Evolutionary conservation across 2,797 vertebrate genomes (phyloP), one percentile per base, ranked within the genome.

Genomic region (Sphenodon punctatus): DNA sequence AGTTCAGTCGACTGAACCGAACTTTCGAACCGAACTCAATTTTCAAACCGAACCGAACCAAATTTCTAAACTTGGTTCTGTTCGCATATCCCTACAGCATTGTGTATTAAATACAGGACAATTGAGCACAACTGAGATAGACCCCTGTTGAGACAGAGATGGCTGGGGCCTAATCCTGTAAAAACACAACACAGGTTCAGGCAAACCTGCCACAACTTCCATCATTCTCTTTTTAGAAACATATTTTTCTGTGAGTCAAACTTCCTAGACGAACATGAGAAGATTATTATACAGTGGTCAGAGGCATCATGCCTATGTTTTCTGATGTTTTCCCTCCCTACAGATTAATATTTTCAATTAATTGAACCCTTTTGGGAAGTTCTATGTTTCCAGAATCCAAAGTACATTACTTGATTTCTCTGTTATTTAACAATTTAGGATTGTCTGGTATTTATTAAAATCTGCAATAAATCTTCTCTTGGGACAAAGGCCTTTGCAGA

Each of bases 361-460:
- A 58, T 32, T 63, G 25, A 87, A 49, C 11, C 75, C 5, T 41
- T 51, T 48, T 72, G 30, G n/a, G 36, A 58, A 74, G 53, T 4
- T 45, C 2, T 17, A 67, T 79, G 30, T 25, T 69, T 89, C 22
- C 53, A 60, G 2, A 34, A 55, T 8, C 7, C 68, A 56, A 64
- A 71, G 51, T 68, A 65, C 65, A 68, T 19, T 73, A 27, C 4
- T 10, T 84, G 38, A 69, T 75, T 86, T 70, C 30, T 76, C 9
- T 20, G 7, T 36, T 61, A 51, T 78, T 67, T 69, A 43, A 48
- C 25, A 85, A 75, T 16, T 55, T 81, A 6, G 2, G 68, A 60
- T 82, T 84, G 73, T 71, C 27, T 61, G 8, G 1, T 80, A 53
- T 84, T 86, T 82, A 16, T 73, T 61, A 30, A 71, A 79, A 69